These are phyloP conservation scores for Nowickia ferox DNA, from an alignment of 2,888 invertebrate genomes.

Conservation along the genomic window DNA sequence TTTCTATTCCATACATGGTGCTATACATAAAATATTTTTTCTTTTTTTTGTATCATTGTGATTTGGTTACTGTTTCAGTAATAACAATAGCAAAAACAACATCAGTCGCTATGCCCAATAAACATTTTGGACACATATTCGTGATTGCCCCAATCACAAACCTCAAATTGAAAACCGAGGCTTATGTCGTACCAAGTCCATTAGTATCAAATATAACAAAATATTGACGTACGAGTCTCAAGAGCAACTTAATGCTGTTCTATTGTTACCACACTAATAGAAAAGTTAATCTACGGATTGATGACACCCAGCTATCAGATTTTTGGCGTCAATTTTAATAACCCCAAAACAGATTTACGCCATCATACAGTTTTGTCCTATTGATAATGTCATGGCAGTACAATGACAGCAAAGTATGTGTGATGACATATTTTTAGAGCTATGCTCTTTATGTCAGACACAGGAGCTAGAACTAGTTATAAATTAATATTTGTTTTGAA, in stretches of 20 bases:
- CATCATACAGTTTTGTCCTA: too few relatives aligned
- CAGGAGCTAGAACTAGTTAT: too few relatives aligned
- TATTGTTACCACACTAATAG: not conserved
- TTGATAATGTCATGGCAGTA: too few relatives aligned
- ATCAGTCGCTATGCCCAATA: constrained; percentile 44
- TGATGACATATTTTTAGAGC: too few relatives aligned
- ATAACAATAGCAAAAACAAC: constrained; percentile 28
- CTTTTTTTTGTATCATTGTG: constrained; percentile 51
- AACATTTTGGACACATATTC: constrained; percentile 17
- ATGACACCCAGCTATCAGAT: too few relatives aligned
- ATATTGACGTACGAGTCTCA: not conserved
- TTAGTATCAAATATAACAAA: not conserved
- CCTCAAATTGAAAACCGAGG: not conserved
- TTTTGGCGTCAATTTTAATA: too few relatives aligned
- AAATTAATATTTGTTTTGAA: too few relatives aligned
- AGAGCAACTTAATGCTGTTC: not conserved
- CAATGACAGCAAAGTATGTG: too few relatives aligned
- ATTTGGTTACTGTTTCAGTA: constrained; percentile 51
- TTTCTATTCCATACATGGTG: constrained; percentile 55
- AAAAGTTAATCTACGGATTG: too few relatives aligned
- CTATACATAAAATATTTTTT: constrained; percentile 19
- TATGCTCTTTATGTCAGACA: too few relatives aligned
- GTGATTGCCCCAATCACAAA: not conserved
- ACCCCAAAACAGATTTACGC: too few relatives aligned
- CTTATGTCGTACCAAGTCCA: too few relatives aligned